A percentile compares a stretch with the other conserved stretches of the same genome.
phyloP scores from a whole-genome alignment of 2,113 vertebrate genomes.

The Ursus arctos region DNA sequence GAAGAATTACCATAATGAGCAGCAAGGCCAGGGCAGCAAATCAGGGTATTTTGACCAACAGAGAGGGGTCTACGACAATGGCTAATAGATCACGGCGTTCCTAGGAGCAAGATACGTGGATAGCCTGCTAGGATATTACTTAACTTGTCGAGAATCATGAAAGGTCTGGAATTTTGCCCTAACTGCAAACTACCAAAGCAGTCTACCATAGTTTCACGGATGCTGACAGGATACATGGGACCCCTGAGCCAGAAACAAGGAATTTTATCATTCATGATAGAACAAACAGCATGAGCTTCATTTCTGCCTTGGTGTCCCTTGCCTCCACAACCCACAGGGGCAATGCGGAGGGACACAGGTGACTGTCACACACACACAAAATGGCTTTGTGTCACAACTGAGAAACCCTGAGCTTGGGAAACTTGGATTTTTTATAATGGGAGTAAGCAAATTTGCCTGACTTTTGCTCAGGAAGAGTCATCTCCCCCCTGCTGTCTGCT shows the following conservation, averaged over 20 bases:
- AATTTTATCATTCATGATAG: background rate
- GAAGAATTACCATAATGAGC: background rate
- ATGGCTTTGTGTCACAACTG: background rate
- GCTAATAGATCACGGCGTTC: background rate
- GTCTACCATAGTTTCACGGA: background rate
- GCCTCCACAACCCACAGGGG: background rate
- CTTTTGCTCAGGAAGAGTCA: background rate
- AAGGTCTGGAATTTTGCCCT: background rate
- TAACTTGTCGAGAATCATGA: background rate
- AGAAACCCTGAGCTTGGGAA: background rate
- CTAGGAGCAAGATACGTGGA: background rate
- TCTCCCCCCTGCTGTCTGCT: background rate
- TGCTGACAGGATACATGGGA: background rate
- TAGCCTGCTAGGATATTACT: background rate
- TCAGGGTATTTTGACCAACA: background rate
- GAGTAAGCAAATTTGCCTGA: background rate
- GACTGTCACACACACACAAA: background rate
- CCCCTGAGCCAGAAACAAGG: background rate
- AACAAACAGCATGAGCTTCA: background rate
- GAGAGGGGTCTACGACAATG: background rate
- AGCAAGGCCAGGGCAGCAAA: background rate
- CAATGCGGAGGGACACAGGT: background rate
- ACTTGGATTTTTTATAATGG: background rate
- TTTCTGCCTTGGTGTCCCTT: background rate
- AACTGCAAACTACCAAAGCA: background rate